Evolutionary conservation across 2,113 vertebrate species (phyloP).

Genomic region (Globicephala melas): DNA sequence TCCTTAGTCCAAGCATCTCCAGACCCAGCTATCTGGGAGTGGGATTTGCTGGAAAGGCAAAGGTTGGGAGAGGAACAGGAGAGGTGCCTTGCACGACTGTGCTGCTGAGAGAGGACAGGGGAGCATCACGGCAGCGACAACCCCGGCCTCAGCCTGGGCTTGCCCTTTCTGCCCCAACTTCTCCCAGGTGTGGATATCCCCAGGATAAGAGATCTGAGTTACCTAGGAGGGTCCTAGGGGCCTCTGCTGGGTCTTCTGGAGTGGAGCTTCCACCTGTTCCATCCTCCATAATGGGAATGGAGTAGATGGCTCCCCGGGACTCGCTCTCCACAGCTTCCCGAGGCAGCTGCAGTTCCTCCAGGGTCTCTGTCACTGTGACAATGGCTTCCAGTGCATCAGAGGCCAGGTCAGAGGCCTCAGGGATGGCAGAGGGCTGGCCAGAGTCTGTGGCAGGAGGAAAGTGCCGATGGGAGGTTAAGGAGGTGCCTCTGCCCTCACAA

Average conservation of each 20-base stretch:
- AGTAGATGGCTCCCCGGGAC: slow-evolving; percentile 86
- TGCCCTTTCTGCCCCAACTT: slow-evolving; percentile 29
- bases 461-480: neutral
- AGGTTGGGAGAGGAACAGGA: slow-evolving; percentile 26
- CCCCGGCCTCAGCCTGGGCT: neutral
- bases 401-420: slow-evolving; percentile 30
- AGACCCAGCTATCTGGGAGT: neutral
- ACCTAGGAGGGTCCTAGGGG: slow-evolving; percentile 52
- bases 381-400: slow-evolving; percentile 73
- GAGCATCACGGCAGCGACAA: neutral
- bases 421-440: slow-evolving; percentile 31
- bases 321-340: slow-evolving; percentile 80
- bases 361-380: slow-evolving; percentile 85
- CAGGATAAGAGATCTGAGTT: neutral
- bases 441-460: slow-evolving; percentile 57
- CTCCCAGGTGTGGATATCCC: slow-evolving; percentile 58
- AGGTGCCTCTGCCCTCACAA: neutral
- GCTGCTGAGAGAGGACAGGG: neutral
- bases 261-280: slow-evolving; percentile 62
- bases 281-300: slow-evolving; percentile 82
- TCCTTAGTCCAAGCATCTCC: neutral
- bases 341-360: slow-evolving; percentile 83
- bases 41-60: slow-evolving; percentile 14
- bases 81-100: slow-evolving; percentile 24
- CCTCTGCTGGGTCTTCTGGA: slow-evolving; percentile 63